A percentile compares a stretch with the other conserved stretches of the same genome.
Evolutionary conservation across 2,888 invertebrate genomes (phyloP).

Genomic region (Rhabditoides inermis): DNA sequence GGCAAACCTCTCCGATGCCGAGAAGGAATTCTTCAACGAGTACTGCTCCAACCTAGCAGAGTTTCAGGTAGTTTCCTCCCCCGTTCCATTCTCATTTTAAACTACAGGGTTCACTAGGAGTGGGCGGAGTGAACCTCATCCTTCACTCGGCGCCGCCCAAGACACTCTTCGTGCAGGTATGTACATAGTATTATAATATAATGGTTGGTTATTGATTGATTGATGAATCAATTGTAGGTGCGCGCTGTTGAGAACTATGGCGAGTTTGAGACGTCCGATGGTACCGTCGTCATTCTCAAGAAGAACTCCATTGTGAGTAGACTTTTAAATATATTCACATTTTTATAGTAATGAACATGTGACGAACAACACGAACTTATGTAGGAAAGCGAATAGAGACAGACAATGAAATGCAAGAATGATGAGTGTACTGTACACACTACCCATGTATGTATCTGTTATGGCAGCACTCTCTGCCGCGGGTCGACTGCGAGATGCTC

Average conservation of each 20-base stretch:
- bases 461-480: conserved; percentile 39
- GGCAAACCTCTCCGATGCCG: conserved; percentile 44
- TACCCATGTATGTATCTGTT: not conserved
- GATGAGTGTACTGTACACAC: no score
- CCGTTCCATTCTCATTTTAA: not conserved
- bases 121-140: conserved; percentile 16
- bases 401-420: no score
- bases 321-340: not conserved
- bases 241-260: conserved; percentile 76
- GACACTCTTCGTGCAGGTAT: conserved; percentile 28
- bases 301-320: conserved; percentile 69
- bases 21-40: conserved; percentile 72
- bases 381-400: not conserved
- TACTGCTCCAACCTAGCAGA: conserved; percentile 61
- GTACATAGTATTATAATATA: not conserved
- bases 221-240: conserved; percentile 69
- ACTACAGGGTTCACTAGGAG: conserved; percentile 7
- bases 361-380: not conserved
- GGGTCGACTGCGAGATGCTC: conserved; percentile 43
- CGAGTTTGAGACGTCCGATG: conserved; percentile 83
- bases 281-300: conserved; percentile 77
- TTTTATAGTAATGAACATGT: not conserved
- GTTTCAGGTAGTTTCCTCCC: conserved; percentile 7
- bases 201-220: not conserved
- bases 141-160: conserved; percentile 63